A percentile compares a stretch with the other conserved stretches of the same genome.
Evolutionary conservation across 2,888 invertebrate species (phyloP).

Genomic region (Suillia variegata): DNA sequence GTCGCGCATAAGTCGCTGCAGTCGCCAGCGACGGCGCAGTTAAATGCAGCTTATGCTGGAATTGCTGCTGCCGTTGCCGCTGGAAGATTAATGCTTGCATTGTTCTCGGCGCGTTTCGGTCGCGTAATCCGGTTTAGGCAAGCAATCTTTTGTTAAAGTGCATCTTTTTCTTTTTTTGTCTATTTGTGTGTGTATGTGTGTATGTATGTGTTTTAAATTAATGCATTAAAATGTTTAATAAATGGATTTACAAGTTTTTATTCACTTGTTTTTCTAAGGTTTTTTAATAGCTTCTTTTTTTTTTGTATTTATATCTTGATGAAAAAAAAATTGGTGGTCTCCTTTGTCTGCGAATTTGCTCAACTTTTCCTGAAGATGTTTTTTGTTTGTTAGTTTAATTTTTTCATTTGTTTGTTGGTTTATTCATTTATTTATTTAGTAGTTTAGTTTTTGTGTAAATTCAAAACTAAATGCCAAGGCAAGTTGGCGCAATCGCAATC

Average conservation of each 20-base stretch:
- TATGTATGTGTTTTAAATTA: too few species aligned
- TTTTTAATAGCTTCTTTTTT: too few species aligned
- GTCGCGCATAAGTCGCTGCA: background rate
- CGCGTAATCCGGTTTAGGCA: slow-evolving; percentile 7
- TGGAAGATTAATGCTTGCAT: slow-evolving; percentile 47
- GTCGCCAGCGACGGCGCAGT: too few species aligned
- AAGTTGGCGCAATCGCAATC: too few species aligned
- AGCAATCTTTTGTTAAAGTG: background rate
- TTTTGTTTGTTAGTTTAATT: background rate
- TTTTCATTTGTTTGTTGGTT: background rate
- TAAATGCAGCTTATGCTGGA: slow-evolving; percentile 2
- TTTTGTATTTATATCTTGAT: too few species aligned
- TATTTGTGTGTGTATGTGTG: too few species aligned
- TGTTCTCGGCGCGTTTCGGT: slow-evolving; percentile 40
- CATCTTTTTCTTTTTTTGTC: too few species aligned
- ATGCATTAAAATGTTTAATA: too few species aligned
- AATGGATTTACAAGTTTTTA: too few species aligned
- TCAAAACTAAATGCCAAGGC: background rate
- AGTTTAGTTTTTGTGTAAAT: background rate
- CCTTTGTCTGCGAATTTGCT: too few species aligned
- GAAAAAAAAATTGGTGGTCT: too few species aligned
- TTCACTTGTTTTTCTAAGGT: too few species aligned
- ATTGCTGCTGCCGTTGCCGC: slow-evolving; percentile 24
- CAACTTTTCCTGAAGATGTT: background rate
- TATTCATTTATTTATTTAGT: background rate